phyloP scores from a whole-genome alignment of 2,888 invertebrate genomes.

The Sesia apiformis region DNA sequence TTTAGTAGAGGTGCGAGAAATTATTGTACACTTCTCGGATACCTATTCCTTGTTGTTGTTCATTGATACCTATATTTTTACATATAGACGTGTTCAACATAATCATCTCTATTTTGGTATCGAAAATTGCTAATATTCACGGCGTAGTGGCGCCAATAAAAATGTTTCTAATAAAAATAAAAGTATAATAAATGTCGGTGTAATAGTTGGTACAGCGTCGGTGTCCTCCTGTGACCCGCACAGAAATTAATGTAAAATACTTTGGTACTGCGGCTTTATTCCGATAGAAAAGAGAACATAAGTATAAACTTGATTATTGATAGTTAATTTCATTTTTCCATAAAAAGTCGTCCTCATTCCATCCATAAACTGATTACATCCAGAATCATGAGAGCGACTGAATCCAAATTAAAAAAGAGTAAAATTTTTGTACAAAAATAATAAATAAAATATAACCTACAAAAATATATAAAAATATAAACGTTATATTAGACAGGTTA shows the following conservation, averaged over 20 bases:
- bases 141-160: conserved; percentile 25
- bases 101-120: conserved; percentile 71
- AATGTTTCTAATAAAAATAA: neutral
- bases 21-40: conserved; percentile 69
- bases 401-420: neutral
- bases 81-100: conserved; percentile 69
- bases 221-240: conserved; percentile 13
- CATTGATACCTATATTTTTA: conserved; percentile 72
- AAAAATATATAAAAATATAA: conserved; percentile 3
- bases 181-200: conserved; percentile 12
- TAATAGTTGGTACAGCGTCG: conserved; percentile 16
- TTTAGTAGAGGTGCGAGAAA: conserved; percentile 67
- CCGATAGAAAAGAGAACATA: neutral
- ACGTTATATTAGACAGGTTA: conserved; percentile 12
- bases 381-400: neutral
- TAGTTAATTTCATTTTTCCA: neutral
- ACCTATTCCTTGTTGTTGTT: conserved; percentile 72
- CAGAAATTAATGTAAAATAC: neutral
- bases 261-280: neutral
- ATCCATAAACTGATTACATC: neutral
- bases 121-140: conserved; percentile 27
- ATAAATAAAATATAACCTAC: neutral
- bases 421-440: neutral
- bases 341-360: neutral
- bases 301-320: neutral